Evolutionary conservation across 2,797 vertebrate genomes (phyloP), one percentile per base, ranked within the genome.

Genomic region (Aplochiton taeniatus): DNA sequence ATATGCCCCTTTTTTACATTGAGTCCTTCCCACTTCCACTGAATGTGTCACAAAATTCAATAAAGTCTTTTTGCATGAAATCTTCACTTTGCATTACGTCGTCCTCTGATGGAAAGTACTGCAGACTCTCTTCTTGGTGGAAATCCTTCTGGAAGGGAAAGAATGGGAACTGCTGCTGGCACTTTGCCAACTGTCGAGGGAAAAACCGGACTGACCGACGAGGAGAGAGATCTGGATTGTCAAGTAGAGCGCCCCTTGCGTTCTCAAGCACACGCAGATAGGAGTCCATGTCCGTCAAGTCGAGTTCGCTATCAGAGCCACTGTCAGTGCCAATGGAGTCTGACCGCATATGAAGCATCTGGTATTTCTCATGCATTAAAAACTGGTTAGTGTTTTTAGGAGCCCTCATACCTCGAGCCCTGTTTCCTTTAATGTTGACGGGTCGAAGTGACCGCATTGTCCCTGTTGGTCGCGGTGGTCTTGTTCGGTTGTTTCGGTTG

Each of bases 311-410:
- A 84, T 95, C 94, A 0, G 94, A 94, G 59, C 89, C 88, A 75
- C 90, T 92, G 79, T 95, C 95, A 4, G 91, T 94, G 7, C 94
- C 94, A 65, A 95, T 86, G 0, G 95, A 95, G 84, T 96, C 95
- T 0, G 94, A 95, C 19, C 93, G 89, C 89, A 96, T 86, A 69
- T 95, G 93, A 88, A 93, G 88, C 73, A 96, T 90, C 86, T 93
- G 94, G 71, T 96, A 95, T 81, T 95, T 95, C 78, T 96, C 95
- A 8, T 89, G 88, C 95, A 96, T 96, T 52, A 96, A 86, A 72
- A 96, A 95, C 88, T 96, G 95, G 89, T 96, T 96, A 70, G 94
- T 96, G 89, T 96, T 95, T 73, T 93, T 91, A 4, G 95, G 95
- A 0, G 95, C 94, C 12, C 93, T 85, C 94, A 95, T 96, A 11